A percentile compares a stretch with the other conserved stretches of the same genome.
These are phyloP conservation scores for Jaculus jaculus DNA, from an alignment of 2,113 vertebrate species.

Conservation along the genomic window DNA sequence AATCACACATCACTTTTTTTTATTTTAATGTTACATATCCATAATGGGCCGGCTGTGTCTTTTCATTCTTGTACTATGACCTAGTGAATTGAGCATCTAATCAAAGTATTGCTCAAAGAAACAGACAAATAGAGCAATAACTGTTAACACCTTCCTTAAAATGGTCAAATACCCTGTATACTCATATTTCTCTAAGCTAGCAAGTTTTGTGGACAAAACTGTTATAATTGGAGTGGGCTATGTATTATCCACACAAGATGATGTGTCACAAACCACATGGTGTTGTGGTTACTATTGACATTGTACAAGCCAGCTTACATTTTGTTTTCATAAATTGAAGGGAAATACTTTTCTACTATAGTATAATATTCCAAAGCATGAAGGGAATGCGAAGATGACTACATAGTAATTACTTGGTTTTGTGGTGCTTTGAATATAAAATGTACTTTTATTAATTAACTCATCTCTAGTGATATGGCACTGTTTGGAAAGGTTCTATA, in stretches of 20 bases:
- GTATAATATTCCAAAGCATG: background rate
- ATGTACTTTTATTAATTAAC: no score
- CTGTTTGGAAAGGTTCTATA: no score
- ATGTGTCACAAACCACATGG: background rate
- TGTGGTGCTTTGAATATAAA: no score
- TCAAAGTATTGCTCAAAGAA: background rate
- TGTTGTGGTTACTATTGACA: background rate
- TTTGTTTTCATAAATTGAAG: background rate
- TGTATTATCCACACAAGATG: background rate
- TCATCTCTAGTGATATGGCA: no score
- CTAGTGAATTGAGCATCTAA: background rate
- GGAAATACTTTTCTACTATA: background rate
- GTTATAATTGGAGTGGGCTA: background rate
- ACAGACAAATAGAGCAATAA: background rate
- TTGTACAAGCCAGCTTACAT: background rate
- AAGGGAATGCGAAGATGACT: background rate
- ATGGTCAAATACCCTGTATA: background rate
- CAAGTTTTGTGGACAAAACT: background rate
- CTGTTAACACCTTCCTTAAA: background rate
- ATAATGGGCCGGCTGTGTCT: background rate
- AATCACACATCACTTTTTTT: background rate
- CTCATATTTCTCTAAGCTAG: background rate
- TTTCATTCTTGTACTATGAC: background rate
- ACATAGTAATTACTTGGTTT: background rate
- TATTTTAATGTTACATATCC: background rate